phyloP scores from a whole-genome alignment of 2,888 invertebrate genomes.

The Encarsia formosa region DNA sequence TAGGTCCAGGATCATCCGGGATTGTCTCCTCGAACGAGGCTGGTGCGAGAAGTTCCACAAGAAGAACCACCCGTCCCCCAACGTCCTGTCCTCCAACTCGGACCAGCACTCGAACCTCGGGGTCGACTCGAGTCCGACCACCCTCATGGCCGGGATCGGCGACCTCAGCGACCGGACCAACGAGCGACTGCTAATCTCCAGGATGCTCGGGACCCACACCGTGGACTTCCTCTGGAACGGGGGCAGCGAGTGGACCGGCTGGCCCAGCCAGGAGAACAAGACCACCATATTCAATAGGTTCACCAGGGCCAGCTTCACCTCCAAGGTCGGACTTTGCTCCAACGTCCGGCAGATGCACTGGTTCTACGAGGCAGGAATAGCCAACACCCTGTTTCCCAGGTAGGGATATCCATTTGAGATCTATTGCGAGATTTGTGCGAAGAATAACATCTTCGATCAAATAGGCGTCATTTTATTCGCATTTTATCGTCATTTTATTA shows the following conservation, averaged over 20 bases:
- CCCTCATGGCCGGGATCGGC: conserved; percentile 42
- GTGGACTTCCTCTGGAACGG: conserved; percentile 90
- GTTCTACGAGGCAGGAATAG: conserved; percentile 77
- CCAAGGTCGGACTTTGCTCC: conserved; percentile 76
- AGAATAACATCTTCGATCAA: too few species aligned
- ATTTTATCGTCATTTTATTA: too few species aligned
- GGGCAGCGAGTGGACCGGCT: conserved; percentile 76
- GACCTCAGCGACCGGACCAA: conserved; percentile 42
- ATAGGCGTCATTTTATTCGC: too few species aligned
- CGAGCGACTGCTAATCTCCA: conserved; percentile 55
- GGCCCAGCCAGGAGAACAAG: conserved; percentile 58
- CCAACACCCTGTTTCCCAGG: conserved; percentile 78
- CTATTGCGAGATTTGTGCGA: too few species aligned
- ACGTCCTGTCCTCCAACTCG: not conserved
- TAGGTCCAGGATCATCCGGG: conserved; percentile 43
- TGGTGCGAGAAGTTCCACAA: conserved; percentile 48
- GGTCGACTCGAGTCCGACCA: conserved; percentile 42
- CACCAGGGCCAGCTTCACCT: conserved; percentile 82
- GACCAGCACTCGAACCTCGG: conserved; percentile 16
- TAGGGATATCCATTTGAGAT: too few species aligned
- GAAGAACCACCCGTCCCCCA: conserved; percentile 22
- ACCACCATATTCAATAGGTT: conserved; percentile 76
- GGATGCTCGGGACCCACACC: conserved; percentile 73
- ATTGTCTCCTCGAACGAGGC: conserved; percentile 43
- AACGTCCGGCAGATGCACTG: conserved; percentile 80